Evolutionary conservation across 2,888 invertebrate genomes (phyloP).

Genomic region (Nymphalis c-album): DNA sequence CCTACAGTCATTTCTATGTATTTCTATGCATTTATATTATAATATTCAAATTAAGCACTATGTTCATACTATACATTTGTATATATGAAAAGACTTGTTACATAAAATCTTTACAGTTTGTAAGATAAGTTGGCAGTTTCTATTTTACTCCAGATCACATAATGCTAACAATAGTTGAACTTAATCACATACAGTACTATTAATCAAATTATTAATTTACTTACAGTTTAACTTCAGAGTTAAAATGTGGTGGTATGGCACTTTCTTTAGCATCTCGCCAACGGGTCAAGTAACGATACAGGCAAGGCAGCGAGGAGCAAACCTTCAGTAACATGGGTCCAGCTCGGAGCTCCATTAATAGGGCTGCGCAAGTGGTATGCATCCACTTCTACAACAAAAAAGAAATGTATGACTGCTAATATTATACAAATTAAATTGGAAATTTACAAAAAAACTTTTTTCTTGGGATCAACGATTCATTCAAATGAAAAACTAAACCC

Average conservation of each 20-base stretch:
- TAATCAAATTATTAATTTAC: constrained; percentile 41
- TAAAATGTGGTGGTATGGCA: constrained; percentile 86
- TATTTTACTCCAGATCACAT: background rate
- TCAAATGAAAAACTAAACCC: background rate
- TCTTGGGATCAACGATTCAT: too few relatives aligned
- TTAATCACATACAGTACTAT: background rate
- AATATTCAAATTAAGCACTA: too few relatives aligned
- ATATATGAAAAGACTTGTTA: background rate
- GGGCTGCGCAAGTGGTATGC: constrained; percentile 87
- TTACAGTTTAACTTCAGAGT: constrained; percentile 84
- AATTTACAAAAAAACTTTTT: too few relatives aligned
- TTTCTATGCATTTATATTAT: too few relatives aligned
- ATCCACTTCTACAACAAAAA: constrained; percentile 85
- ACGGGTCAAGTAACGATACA: constrained; percentile 76
- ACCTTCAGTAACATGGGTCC: constrained; percentile 91
- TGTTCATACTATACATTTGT: too few relatives aligned
- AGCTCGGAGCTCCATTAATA: constrained; percentile 90
- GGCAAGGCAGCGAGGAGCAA: constrained; percentile 88
- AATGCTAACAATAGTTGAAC: too few relatives aligned
- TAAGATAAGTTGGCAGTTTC: background rate
- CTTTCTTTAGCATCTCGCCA: constrained; percentile 84
- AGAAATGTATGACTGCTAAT: background rate
- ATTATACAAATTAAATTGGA: too few relatives aligned
- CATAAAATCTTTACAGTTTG: background rate
- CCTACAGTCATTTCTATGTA: too few relatives aligned